Percentiles rank a stretch among this genome's conserved stretches.
phyloP scores from a whole-genome alignment of 2,113 vertebrate species.

The Symphodus melops region DNA sequence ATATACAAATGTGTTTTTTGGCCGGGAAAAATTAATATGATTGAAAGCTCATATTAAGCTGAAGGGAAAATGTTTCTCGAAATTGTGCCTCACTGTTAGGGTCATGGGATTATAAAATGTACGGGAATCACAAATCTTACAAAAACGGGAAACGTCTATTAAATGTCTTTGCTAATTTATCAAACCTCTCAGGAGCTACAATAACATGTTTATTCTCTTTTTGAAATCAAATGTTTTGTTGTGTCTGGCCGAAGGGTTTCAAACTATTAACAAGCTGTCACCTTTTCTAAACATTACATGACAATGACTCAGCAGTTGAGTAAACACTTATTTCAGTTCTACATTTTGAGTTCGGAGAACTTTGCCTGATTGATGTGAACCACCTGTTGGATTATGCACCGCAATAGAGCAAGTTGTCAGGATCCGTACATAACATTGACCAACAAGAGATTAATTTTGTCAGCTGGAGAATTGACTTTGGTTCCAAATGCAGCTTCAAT shows the following conservation, averaged over 20 bases:
- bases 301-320: background rate
- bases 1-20: background rate
- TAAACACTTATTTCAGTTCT: conserved; percentile 8
- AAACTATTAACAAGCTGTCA: conserved; percentile 10
- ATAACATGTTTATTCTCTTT: conserved; percentile 9
- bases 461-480: conserved; percentile 48
- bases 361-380: conserved; percentile 47
- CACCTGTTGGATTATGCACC: conserved; percentile 69
- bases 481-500: conserved; percentile 28
- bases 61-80: conserved; percentile 15
- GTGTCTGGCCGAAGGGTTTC: conserved; percentile 6
- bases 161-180: conserved; percentile 28
- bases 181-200: conserved; percentile 10
- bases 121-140: background rate
- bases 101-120: background rate
- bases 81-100: background rate
- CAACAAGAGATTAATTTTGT: conserved; percentile 61
- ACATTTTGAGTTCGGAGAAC: conserved; percentile 22
- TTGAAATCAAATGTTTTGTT: conserved; percentile 25
- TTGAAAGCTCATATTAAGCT: conserved; percentile 7
- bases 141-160: conserved; percentile 14
- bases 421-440: conserved; percentile 38
- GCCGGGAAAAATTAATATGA: background rate
- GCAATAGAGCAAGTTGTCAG: conserved; percentile 56
- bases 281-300: conserved; percentile 6